Evolutionary conservation across 2,113 vertebrate genomes (phyloP), one percentile per base, ranked within the genome.

Genomic region (Oncorhynchus kisutch): DNA sequence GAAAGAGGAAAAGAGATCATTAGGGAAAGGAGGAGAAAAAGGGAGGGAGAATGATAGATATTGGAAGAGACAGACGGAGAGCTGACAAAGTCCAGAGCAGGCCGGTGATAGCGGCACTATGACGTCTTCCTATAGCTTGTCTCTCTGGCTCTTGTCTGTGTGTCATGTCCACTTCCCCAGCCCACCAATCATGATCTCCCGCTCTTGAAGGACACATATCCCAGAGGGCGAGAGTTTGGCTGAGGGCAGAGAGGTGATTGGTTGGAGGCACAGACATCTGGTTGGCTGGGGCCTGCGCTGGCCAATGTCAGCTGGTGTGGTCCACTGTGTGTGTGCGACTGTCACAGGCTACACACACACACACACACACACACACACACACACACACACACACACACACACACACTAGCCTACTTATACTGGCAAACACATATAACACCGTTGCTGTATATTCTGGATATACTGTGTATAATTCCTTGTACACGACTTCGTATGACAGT

Each of bases 91-190:
- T 85, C 86, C 88, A 88, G 88, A 90, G 81, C 83, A 77, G 67
- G 78, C 85, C 51, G 14, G 51, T 86, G 83, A 85, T 82, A 81
- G 71, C 12, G n/a, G 79, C 74, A 25, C 76, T 69, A 76, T 74
- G 83, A 88, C 81, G 81, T 90, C 79, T 74, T 85, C 82, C 79
- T 79, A 51, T 75, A 27, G 67, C 72, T 71, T 66, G 64, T 79
- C 81, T 79, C 82, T 76, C 69, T 85, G 84, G 72, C 80, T 89
- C 82, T 88, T 18, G 83, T 88, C 88, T 79, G 31, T 34, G 77
- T 84, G 85, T 88, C 89, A 88, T 81, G 81, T 87, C 82, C 80
- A 81, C 79, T 85, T 84, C 84, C 87, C 85, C 84, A 84, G 84
- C 81, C 83, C 78, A 39, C 80, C 83, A 70, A 77, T 2, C 2